Conservation (phyloP, 2,888 invertebrate genomes). For the Drosophila buzzatii region DNA sequence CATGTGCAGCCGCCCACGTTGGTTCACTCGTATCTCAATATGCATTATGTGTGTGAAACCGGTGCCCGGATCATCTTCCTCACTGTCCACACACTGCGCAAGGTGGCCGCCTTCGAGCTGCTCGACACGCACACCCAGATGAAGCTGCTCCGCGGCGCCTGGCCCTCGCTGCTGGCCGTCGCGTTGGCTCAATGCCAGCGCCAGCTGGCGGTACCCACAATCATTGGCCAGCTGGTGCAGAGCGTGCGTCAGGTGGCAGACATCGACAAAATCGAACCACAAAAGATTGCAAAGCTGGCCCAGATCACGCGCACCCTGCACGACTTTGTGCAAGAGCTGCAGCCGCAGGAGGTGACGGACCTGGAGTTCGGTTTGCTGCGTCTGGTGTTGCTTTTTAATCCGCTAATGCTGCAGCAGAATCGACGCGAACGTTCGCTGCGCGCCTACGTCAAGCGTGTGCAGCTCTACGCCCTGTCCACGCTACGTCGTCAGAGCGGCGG, state of each 20-base stretch:
- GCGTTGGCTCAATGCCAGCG: slow-evolving; percentile 94
- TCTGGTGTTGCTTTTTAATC: slow-evolving; percentile 93
- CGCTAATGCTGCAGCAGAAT: slow-evolving; percentile 86
- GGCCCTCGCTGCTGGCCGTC: slow-evolving; percentile 96
- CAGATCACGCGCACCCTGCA: slow-evolving; percentile 93
- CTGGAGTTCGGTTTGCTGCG: slow-evolving; percentile 95
- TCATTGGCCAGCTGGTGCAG: slow-evolving; percentile 91
- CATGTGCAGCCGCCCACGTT: slow-evolving; percentile 91
- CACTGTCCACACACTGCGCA: slow-evolving; percentile 95
- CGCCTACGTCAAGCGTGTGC: slow-evolving; percentile 79
- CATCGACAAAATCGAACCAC: slow-evolving; percentile 90
- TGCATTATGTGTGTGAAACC: slow-evolving; percentile 98
- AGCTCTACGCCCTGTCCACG: slow-evolving; percentile 77
- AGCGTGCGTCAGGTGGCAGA: slow-evolving; percentile 86
- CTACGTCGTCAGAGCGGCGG: slow-evolving; percentile 68
- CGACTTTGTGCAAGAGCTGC: slow-evolving; percentile 92
- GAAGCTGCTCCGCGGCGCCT: slow-evolving; percentile 93
- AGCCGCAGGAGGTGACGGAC: slow-evolving; percentile 91
- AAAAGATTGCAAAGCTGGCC: slow-evolving; percentile 91
- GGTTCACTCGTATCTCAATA: slow-evolving; percentile 94
- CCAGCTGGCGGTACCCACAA: slow-evolving; percentile 91
- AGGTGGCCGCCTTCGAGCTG: slow-evolving; percentile 92
- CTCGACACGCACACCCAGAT: slow-evolving; percentile 94
- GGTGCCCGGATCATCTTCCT: slow-evolving; percentile 96
- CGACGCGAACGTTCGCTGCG: slow-evolving; percentile 78